A percentile compares a stretch with the other conserved stretches of the same genome.
These are phyloP conservation scores for Drosophila littoralis DNA, from an alignment of 1,140 invertebrate species.

Conservation along the genomic window DNA sequence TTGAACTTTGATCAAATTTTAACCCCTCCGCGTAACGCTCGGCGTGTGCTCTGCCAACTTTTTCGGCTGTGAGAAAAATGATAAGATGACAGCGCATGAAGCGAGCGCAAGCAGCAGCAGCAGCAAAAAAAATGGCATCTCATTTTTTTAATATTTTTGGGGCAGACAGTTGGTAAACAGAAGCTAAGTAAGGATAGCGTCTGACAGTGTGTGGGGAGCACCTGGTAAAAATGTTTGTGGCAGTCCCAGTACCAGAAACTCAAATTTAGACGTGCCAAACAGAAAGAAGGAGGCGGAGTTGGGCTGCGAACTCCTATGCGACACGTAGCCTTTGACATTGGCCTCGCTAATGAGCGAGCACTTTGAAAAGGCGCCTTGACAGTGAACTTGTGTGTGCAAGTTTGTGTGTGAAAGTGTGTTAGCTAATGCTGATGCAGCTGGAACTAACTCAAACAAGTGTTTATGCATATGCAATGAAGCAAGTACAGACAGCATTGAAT, in stretches of 20 bases:
- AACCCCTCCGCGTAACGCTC: constrained; percentile 55
- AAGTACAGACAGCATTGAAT: too few relatives aligned
- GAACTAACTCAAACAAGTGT: constrained; percentile 11
- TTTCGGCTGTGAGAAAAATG: constrained; percentile 69
- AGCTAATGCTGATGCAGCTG: constrained; percentile 14
- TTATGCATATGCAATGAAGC: background rate
- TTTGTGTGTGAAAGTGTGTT: background rate
- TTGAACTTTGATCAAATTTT: constrained; percentile 76
- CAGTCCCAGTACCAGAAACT: constrained; percentile 28
- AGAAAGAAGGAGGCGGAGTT: background rate
- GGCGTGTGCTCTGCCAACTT: constrained; percentile 28
- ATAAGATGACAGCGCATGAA: constrained; percentile 77
- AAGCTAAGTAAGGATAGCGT: constrained; percentile 31
- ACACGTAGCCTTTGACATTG: constrained; percentile 80
- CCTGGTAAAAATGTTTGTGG: constrained; percentile 59
- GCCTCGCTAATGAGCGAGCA: constrained; percentile 75
- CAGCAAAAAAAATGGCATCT: constrained; percentile 64
- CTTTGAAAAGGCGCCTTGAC: constrained; percentile 66
- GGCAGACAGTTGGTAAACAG: constrained; percentile 77
- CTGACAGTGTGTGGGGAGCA: constrained; percentile 46
- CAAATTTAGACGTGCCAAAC: constrained; percentile 49
- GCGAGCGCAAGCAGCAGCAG: constrained; percentile 24
- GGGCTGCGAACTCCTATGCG: constrained; percentile 28
- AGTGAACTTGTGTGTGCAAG: constrained; percentile 54
- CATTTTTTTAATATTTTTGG: constrained; percentile 74